Conservation (phyloP, 2,797 vertebrate species). For the Coregonus ussuriensis region DNA sequence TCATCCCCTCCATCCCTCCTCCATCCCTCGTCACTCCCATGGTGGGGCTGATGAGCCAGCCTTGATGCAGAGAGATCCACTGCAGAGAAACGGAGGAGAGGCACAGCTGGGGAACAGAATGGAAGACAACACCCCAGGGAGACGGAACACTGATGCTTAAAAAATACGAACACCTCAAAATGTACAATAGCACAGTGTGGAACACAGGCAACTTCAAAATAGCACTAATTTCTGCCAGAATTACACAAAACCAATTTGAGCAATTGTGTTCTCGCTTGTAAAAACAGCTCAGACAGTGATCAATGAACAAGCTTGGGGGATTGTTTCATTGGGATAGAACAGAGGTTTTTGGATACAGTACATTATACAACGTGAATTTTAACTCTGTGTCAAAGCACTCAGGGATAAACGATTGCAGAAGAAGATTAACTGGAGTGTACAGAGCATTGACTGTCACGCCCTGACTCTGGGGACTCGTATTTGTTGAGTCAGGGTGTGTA, state of each 20-base stretch:
- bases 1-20: not conserved
- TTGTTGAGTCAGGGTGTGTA: too few species aligned
- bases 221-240: slow-evolving; percentile 9
- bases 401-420: not conserved
- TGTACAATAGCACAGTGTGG: not conserved
- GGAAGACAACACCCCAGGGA: slow-evolving; percentile 14
- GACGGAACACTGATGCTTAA: slow-evolving; percentile 9
- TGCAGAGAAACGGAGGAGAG: slow-evolving; percentile 10
- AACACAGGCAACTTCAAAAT: slow-evolving; percentile 5
- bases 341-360: not conserved
- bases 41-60: slow-evolving; percentile 19
- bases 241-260: not conserved
- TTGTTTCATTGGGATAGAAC: not conserved
- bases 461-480: too few species aligned
- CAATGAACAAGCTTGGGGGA: not conserved
- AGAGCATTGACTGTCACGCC: too few species aligned
- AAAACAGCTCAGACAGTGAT: slow-evolving; percentile 11
- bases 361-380: not conserved
- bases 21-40: slow-evolving; percentile 8
- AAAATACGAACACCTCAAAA: slow-evolving; percentile 16
- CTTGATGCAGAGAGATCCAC: slow-evolving; percentile 20
- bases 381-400: not conserved
- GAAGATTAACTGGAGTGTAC: not conserved
- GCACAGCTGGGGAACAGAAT: slow-evolving; percentile 2
- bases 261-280: slow-evolving; percentile 1